A percentile compares a stretch with the other conserved stretches of the same genome.
These are phyloP conservation scores for Meteorus sp. DNA, from an alignment of 1,140 invertebrate genomes.

Conservation along the genomic window DNA sequence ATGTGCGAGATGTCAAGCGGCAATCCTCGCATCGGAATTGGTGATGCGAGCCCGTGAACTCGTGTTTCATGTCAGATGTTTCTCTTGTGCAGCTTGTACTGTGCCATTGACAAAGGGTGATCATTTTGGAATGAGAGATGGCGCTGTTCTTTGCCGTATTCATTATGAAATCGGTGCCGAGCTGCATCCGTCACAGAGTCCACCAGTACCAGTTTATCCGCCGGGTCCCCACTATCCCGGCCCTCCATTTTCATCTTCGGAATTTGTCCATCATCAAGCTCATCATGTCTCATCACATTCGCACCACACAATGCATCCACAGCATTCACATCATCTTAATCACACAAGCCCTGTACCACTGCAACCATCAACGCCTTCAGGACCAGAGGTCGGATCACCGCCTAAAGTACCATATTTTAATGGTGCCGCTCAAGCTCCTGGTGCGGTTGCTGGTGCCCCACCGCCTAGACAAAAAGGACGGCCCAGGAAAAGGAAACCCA, in stretches of 20 bases:
- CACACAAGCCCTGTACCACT: constrained; percentile 54
- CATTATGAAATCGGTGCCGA: constrained; percentile 79
- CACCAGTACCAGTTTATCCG: constrained; percentile 57
- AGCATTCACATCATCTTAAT: constrained; percentile 47
- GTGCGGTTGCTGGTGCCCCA: constrained; percentile 54
- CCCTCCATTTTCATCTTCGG: constrained; percentile 60
- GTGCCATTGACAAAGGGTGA: constrained; percentile 84
- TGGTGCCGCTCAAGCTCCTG: constrained; percentile 65
- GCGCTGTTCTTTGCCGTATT: constrained; percentile 78
- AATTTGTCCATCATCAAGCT: constrained; percentile 59
- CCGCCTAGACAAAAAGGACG: constrained; percentile 86
- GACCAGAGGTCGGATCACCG: constrained; percentile 47
- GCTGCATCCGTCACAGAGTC: constrained; percentile 66
- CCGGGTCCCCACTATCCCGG: constrained; percentile 62
- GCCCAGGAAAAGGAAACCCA: constrained; percentile 88
- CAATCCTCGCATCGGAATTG: constrained; percentile 90
- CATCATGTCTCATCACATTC: constrained; percentile 46
- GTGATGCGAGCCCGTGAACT: constrained; percentile 93
- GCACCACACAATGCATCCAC: constrained; percentile 59
- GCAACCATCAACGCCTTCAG: constrained; percentile 48
- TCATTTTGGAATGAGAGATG: constrained; percentile 89
- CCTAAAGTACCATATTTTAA: constrained; percentile 72
- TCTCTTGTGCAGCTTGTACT: constrained; percentile 91
- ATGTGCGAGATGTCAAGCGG: constrained; percentile 85
- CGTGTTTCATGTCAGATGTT: constrained; percentile 94